These are phyloP conservation scores for Lepidotrigona ventralis DNA, from an alignment of 1,140 invertebrate species.

Conservation along the genomic window DNA sequence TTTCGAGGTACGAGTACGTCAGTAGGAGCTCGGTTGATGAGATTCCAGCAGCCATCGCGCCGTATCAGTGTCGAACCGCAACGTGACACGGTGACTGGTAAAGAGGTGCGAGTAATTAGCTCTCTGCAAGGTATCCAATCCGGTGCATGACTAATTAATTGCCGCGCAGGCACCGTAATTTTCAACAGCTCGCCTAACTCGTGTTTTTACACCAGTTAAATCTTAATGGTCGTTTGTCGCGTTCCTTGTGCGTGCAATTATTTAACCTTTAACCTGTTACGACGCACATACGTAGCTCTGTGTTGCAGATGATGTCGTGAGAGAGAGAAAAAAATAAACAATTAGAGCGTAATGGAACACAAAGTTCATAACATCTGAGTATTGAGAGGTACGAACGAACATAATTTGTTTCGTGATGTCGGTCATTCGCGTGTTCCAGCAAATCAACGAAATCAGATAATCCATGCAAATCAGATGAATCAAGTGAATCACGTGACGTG, in stretches of 20 bases:
- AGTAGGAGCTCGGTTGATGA: slow-evolving; percentile 28
- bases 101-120: slow-evolving; percentile 60
- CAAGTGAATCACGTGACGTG: slow-evolving; percentile 11
- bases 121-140: slow-evolving; percentile 44
- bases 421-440: not conserved
- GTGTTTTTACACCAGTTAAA: not conserved
- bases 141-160: slow-evolving; percentile 57
- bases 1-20: slow-evolving; percentile 30
- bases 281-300: too few relatives aligned
- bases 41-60: slow-evolving; percentile 54
- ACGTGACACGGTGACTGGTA: slow-evolving; percentile 53
- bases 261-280: too few relatives aligned
- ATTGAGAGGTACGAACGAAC: too few relatives aligned
- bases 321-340: too few relatives aligned
- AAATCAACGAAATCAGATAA: not conserved
- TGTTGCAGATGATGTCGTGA: too few relatives aligned
- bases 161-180: slow-evolving; percentile 21
- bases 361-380: too few relatives aligned
- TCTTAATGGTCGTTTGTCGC: not conserved
- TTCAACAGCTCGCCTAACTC: slow-evolving; percentile 1
- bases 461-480: slow-evolving; percentile 16
- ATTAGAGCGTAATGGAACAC: too few relatives aligned
- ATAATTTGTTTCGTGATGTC: too few relatives aligned
- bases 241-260: too few relatives aligned
- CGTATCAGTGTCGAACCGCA: slow-evolving; percentile 58